Evolutionary conservation across 2,797 vertebrate species (phyloP).

Genomic region (Melanotaenia pygmaea): DNA sequence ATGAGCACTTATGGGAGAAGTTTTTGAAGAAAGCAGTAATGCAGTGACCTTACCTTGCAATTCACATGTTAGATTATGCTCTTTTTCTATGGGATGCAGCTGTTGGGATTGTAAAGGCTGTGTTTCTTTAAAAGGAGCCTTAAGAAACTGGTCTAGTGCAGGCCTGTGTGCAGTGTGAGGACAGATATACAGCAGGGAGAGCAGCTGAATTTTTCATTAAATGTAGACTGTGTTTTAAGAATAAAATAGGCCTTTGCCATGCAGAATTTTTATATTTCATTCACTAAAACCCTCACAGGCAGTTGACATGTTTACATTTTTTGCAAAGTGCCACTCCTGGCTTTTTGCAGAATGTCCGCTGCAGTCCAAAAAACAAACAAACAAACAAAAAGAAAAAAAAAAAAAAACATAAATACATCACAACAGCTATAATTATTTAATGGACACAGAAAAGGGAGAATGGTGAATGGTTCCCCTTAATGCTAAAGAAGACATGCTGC

Average conservation of each 20-base stretch:
- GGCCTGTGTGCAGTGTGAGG: conserved; percentile 46
- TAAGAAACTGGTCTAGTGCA: conserved; percentile 16
- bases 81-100: neutral
- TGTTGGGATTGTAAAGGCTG: neutral
- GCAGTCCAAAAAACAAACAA: neutral
- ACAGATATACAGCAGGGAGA: conserved; percentile 39
- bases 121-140: conserved; percentile 7
- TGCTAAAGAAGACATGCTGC: conserved; percentile 36
- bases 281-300: neutral
- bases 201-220: conserved; percentile 46
- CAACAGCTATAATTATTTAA: conserved; percentile 12
- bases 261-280: neutral
- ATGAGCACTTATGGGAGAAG: conserved; percentile 27
- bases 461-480: neutral
- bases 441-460: neutral
- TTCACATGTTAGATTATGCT: neutral
- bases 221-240: conserved; percentile 1
- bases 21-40: conserved; percentile 7
- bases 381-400: too few species aligned
- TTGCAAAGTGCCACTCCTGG: conserved; percentile 3
- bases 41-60: neutral
- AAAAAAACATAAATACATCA: neutral
- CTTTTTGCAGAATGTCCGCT: neutral
- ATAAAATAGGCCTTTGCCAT: conserved; percentile 5
- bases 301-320: conserved; percentile 8